Base-by-base conservation (phyloP, 2,888 invertebrate species). In the Nowickia ferox region DNA sequence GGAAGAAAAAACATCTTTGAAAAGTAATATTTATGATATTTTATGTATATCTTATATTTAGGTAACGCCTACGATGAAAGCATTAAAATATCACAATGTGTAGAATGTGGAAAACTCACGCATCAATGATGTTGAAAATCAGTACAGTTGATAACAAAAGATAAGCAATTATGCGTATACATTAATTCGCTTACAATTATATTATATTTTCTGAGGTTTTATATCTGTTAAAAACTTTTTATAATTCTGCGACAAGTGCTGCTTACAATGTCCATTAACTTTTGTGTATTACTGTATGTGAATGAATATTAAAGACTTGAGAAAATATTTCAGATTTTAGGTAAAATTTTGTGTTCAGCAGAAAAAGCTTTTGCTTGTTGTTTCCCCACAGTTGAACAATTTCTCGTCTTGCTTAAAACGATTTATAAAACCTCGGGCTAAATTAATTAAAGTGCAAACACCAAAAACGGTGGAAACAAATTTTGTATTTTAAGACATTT, bases 21-120 rank as follows among this genome's bases (percentile, higher is more conserved):
- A 51, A 61, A 66, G 53, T 59, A 55, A 65, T 84, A 48, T 65
- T 72, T 77, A 72, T 72, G 44, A 72, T 65, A 51, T 68, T 74
- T 63, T 65, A 59, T 61, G 38, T 44, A 42, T n/a, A 38, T 72
- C 46, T 66, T 72, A 46, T 72, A 46, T 77, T 71, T 83, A 22
- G 57, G 22, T 46, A 71, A 84, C 84, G 84, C 84, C 84, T 78
- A 78, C 84, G 17, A 53, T 55, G n/a, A 42, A 69, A 69, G 51
- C 22, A 42, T 57, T 19, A 61, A 68, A 71, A 69, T 63, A 53
- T 75, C 59, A 30, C 65, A 51, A 57, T 72, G 46, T 59, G 46
- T 30, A 46, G 22, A 65, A 10, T 46, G 57, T 17, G 40, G 22
- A 42, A 42, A 55, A 55, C 13, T 9, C 63, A 53, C 15, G 15